Evolutionary conservation across 2,797 vertebrate genomes (phyloP).

Genomic region (Acanthornis magna): DNA sequence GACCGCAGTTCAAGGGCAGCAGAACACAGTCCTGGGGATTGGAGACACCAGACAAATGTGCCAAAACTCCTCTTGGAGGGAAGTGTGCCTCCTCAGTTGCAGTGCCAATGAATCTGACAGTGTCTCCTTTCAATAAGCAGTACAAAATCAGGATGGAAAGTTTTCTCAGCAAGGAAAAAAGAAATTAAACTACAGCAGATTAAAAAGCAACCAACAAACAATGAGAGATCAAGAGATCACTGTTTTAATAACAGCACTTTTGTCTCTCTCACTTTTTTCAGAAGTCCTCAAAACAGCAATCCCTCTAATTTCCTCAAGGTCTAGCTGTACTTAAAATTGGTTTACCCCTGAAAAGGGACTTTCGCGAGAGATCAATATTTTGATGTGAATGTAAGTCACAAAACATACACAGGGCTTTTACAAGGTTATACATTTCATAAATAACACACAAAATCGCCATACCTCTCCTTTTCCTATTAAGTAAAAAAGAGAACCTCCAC

Average conservation of each 20-base stretch:
- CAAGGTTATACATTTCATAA: neutral
- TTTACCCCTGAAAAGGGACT: neutral
- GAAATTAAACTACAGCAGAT: neutral
- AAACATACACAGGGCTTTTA: neutral
- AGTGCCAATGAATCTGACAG: neutral
- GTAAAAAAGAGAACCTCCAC: neutral
- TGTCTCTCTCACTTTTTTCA: neutral
- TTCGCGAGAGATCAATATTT: neutral
- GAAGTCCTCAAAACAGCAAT: neutral
- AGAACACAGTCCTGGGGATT: neutral
- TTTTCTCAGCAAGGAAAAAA: neutral
- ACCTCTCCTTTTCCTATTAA: neutral
- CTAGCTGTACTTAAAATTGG: neutral
- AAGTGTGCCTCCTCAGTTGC: neutral
- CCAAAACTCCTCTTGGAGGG: neutral
- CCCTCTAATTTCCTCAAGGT: neutral
- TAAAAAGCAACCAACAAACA: neutral
- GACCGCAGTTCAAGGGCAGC: neutral
- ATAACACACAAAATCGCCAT: neutral
- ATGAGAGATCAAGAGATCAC: neutral
- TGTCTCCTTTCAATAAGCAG: neutral
- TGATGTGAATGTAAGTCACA: neutral
- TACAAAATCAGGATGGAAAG: neutral
- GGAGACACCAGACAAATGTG: neutral
- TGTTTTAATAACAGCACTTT: neutral